A percentile compares a stretch with the other conserved stretches of the same genome.
Evolutionary conservation across 2,113 vertebrate genomes (phyloP).

Genomic region (Odocoileus hemionus): DNA sequence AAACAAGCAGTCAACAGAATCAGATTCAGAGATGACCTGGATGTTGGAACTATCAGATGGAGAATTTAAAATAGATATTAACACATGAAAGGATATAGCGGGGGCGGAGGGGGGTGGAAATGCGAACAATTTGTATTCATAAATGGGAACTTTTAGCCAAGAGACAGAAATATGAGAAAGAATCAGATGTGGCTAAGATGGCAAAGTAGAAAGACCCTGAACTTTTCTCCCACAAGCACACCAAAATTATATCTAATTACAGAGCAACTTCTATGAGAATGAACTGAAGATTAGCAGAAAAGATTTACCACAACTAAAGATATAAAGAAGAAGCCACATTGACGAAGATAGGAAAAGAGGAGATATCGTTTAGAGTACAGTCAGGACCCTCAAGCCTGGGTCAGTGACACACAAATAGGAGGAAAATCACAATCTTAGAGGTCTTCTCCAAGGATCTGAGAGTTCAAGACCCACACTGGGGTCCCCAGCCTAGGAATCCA

Average conservation of each 20-base stretch:
- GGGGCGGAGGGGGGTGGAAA: rapidly evolving
- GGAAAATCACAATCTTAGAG: neutral
- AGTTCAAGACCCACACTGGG: neutral
- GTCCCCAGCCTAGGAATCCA: neutral
- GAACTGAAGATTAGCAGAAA: neutral
- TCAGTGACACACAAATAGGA: neutral
- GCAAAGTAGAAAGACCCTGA: neutral
- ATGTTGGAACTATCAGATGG: neutral
- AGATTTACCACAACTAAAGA: neutral
- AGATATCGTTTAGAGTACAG: neutral
- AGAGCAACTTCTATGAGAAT: neutral
- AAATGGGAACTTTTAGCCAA: neutral
- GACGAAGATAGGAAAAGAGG: neutral
- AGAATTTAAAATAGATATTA: neutral
- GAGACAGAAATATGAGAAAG: neutral
- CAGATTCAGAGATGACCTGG: neutral
- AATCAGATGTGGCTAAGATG: neutral
- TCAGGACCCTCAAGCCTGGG: neutral
- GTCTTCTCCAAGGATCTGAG: neutral
- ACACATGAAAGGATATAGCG: neutral
- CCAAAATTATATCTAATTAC: neutral
- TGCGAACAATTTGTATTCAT: neutral
- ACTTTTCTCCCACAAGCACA: neutral
- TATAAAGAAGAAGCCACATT: neutral
- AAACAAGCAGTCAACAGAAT: neutral